Evolutionary conservation across 2,888 invertebrate genomes (phyloP).

Genomic region (Epirrhoe tristata): DNA sequence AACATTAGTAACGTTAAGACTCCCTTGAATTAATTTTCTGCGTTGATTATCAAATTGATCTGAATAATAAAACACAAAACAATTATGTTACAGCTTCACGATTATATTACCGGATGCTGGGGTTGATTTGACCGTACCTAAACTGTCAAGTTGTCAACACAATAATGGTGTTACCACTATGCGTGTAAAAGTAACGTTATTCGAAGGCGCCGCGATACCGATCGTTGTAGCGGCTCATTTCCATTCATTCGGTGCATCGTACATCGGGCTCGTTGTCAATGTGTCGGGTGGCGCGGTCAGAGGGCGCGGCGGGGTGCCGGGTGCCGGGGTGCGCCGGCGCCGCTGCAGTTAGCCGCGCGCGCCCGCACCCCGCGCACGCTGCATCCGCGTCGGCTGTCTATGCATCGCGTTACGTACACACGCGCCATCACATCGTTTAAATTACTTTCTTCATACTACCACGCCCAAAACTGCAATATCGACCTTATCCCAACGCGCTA

Average conservation of each 20-base stretch:
- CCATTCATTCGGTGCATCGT: conserved; percentile 72
- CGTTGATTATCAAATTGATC: no score
- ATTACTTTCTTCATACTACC: conserved; percentile 39
- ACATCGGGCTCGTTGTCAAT: conserved; percentile 67
- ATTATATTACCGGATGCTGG: neutral
- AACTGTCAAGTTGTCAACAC: conserved; percentile 35
- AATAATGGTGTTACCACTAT: conserved; percentile 41
- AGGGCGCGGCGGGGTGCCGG: conserved; percentile 62
- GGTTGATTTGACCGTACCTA: conserved; percentile 33
- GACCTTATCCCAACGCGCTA: conserved; percentile 29
- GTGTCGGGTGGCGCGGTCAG: conserved; percentile 66
- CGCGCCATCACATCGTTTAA: conserved; percentile 48
- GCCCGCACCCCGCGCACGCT: conserved; percentile 69
- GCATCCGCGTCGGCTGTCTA: conserved; percentile 50
- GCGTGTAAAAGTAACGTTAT: conserved; percentile 42
- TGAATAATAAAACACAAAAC: no score
- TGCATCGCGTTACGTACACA: conserved; percentile 48
- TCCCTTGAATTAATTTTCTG: neutral
- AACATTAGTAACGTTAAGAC: conserved; percentile 16
- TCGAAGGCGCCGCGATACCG: conserved; percentile 46
- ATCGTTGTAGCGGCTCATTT: conserved; percentile 65
- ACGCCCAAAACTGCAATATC: conserved; percentile 27
- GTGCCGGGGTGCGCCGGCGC: conserved; percentile 61
- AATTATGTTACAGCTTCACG: no score
- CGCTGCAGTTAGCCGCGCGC: conserved; percentile 60